Conservation (phyloP, 1,140 invertebrate species). For the Brachionus koreanus region DNA sequence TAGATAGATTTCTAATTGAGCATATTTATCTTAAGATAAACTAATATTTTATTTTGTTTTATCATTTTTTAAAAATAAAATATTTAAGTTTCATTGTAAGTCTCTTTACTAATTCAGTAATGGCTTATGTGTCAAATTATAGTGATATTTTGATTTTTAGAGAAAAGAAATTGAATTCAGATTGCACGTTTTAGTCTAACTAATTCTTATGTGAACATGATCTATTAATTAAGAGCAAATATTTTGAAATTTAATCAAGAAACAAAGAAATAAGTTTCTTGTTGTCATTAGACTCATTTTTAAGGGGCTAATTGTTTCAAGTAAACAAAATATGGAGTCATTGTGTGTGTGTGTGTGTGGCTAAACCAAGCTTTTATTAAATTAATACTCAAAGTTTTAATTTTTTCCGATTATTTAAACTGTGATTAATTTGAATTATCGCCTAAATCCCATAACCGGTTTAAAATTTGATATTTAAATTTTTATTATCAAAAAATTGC, state of each 20-base stretch:
- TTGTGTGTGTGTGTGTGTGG: neutral
- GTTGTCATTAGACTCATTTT: neutral
- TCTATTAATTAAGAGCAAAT: slow-evolving; percentile 26
- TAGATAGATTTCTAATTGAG: neutral
- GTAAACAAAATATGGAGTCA: neutral
- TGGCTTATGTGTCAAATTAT: neutral
- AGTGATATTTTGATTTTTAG: neutral
- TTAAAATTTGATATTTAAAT: slow-evolving; percentile 7
- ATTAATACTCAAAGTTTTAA: neutral
- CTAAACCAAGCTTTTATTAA: neutral
- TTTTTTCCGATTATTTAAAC: slow-evolving; percentile 20
- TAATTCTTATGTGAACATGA: neutral
- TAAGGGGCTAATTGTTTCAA: neutral
- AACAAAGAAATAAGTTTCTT: neutral
- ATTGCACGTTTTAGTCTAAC: neutral
- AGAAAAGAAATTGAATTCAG: neutral
- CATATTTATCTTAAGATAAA: neutral
- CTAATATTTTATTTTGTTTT: neutral
- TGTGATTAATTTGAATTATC: slow-evolving; percentile 10
- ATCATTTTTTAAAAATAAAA: neutral
- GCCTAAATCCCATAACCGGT: neutral
- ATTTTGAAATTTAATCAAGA: neutral
- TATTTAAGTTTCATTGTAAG: neutral
- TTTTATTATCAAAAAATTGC: slow-evolving; percentile 19
- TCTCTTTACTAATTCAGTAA: neutral